These are phyloP conservation scores for Ceraclea dissimilis DNA, from an alignment of 2,888 invertebrate species.

Conservation along the genomic window DNA sequence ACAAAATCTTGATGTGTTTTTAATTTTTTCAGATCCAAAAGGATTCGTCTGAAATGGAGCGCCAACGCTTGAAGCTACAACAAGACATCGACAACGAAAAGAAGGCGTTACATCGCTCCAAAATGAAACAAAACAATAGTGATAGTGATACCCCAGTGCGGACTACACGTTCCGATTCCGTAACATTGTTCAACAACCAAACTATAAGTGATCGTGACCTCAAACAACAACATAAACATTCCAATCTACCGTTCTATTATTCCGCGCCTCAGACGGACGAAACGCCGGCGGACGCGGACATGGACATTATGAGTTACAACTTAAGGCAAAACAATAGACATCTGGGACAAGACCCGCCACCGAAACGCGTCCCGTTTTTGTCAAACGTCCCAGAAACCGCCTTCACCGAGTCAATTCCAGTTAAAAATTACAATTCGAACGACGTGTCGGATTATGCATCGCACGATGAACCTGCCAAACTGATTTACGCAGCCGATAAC, in stretches of 20 bases:
- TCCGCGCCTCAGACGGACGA: neutral
- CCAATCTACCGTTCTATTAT: conserved; percentile 40
- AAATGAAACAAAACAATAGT: neutral
- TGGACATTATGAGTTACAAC: conserved; percentile 22
- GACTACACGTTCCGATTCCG: conserved; percentile 12
- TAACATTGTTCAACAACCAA: neutral
- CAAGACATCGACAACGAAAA: conserved; percentile 42
- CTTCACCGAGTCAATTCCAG: conserved; percentile 31
- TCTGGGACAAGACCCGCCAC: conserved; percentile 26
- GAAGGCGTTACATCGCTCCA: conserved; percentile 27
- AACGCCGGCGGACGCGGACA: neutral
- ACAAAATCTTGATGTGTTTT: too few relatives aligned
- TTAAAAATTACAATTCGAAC: conserved; percentile 18
- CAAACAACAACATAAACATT: conserved; percentile 21
- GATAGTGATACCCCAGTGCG: neutral
- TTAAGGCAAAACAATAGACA: conserved; percentile 21
- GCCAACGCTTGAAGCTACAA: conserved; percentile 43
- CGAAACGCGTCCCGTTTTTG: conserved; percentile 32
- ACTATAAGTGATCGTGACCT: conserved; percentile 5
- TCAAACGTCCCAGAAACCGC: conserved; percentile 44
- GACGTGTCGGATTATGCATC: conserved; percentile 29
- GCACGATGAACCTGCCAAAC: neutral
- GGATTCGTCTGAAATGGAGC: conserved; percentile 42
- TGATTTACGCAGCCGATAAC: neutral
- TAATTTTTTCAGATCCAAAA: conserved; percentile 44